These are phyloP conservation scores for Andrena bucephala DNA, from an alignment of 2,888 invertebrate genomes.

Conservation along the genomic window DNA sequence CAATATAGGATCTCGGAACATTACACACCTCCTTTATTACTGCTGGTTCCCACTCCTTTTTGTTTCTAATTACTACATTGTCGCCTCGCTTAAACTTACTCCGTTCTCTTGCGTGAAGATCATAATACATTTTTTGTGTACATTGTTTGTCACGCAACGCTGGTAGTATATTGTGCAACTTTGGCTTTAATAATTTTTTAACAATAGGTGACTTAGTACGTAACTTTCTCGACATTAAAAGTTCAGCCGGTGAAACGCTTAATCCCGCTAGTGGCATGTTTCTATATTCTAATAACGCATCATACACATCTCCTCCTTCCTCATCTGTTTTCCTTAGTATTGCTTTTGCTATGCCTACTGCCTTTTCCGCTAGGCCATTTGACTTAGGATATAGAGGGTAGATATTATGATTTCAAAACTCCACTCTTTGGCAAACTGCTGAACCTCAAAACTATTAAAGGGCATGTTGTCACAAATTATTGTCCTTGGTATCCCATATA, in stretches of 20 bases:
- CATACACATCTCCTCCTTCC: neutral
- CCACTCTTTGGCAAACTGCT: slow-evolving; percentile 13
- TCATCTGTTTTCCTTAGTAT: slow-evolving; percentile 4
- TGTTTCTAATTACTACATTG: slow-evolving; percentile 1
- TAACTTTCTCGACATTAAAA: neutral
- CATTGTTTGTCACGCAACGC: slow-evolving; percentile 2
- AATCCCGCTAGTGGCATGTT: neutral
- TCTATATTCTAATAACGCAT: slow-evolving; percentile 18
- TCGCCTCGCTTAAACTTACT: neutral
- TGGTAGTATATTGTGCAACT: neutral
- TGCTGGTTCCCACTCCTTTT: slow-evolving; percentile 3
- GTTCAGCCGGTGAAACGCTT: neutral
- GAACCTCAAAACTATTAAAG: neutral
- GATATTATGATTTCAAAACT: slow-evolving; percentile 1
- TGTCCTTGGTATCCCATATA: neutral
- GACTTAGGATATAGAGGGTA: slow-evolving; percentile 12
- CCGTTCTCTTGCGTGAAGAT: neutral
- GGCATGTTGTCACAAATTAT: slow-evolving; percentile 14
- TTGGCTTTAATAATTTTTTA: neutral
- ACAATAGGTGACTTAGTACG: neutral
- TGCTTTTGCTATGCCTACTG: slow-evolving; percentile 1
- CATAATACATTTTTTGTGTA: slow-evolving; percentile 8
- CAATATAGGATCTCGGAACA: neutral
- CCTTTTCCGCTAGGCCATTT: slow-evolving; percentile 11
- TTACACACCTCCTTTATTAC: neutral